Evolutionary conservation across 2,113 vertebrate species (phyloP), one percentile per base, ranked within the genome.

Genomic region (Zosterops pallidus): DNA sequence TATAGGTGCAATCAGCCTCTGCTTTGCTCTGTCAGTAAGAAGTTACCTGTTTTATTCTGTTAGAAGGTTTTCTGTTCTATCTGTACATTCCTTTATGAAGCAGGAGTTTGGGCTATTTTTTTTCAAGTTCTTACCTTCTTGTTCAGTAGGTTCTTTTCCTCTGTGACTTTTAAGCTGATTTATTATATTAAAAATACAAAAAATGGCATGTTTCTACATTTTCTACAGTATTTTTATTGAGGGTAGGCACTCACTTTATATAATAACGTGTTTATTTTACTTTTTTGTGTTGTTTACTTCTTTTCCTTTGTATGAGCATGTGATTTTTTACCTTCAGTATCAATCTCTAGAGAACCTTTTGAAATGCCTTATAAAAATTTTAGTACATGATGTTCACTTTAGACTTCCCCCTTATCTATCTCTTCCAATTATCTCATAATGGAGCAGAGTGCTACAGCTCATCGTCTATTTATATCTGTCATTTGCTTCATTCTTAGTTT

Each of bases 341-440:
- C 79, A 86, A 68, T 94, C 89, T 97, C 81, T 55, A 83, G 82
- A 88, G 90, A 95, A 76, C 64, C 39, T 91, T 95, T 88, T 78
- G 35, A 92, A 50, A 70, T 79, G 56, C 74, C 59, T 94, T 86
- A 90, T 95, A 69, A 89, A 89, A 90, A 88, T 95, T 95, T 90
- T 94, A 96, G 84, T 91, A 95, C 83, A 83, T 85, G 80, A 94
- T 95, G 92, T 96, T 97, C 60, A 89, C 85, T 96, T 95, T 37
- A 82, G 82, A 92, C 75, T 59, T 94, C 91, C 92, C 92, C 77
- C 89, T 96, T 96, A 94, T 86, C 84, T 97, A 41, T 62, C 42
- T 95, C 82, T 93, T 80, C 89, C 91, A 97, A 93, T 96, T 96
- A 95, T 92, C 88, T 95, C 79, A 41, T 95, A 95, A 96, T 91